These are phyloP conservation scores for Chloroceryle amazona DNA, from an alignment of 2,797 vertebrate species.

Conservation along the genomic window DNA sequence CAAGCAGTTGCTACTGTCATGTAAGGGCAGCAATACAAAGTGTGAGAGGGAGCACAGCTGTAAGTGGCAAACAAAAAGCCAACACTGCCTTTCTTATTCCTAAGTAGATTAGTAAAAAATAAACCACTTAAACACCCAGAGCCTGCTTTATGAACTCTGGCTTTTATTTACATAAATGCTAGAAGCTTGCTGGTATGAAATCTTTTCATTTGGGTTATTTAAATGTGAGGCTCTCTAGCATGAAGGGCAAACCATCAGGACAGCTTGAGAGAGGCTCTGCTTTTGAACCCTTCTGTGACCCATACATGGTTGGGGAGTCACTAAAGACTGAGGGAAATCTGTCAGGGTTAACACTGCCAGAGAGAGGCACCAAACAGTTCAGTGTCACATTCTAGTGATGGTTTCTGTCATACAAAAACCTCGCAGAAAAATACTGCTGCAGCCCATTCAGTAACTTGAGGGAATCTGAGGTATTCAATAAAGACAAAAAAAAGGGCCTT, in stretches of 20 bases:
- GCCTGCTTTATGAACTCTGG: not conserved
- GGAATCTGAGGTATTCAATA: not conserved
- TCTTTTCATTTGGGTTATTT: not conserved
- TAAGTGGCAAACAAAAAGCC: not conserved
- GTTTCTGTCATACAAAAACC: not conserved
- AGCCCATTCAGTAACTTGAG: not conserved
- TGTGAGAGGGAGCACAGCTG: not conserved
- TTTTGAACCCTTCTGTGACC: not conserved
- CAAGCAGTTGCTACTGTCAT: not conserved
- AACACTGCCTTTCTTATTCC: not conserved
- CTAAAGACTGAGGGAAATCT: not conserved
- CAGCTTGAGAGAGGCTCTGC: not conserved
- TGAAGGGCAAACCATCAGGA: not conserved
- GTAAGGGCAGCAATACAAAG: not conserved
- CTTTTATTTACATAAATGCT: slow-evolving; percentile 3
- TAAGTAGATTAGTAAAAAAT: slow-evolving; percentile 27
- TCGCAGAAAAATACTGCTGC: not conserved
- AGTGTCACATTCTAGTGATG: not conserved
- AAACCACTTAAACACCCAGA: slow-evolving; percentile 6
- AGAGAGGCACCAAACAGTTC: not conserved
- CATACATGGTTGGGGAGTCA: not conserved
- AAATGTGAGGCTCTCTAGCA: not conserved
- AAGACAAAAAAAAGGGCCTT: not conserved
- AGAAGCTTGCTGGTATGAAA: not conserved
- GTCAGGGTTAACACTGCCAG: not conserved